These are phyloP conservation scores for Drosophila pachea DNA, from an alignment of 1,140 invertebrate species.

Conservation along the genomic window DNA sequence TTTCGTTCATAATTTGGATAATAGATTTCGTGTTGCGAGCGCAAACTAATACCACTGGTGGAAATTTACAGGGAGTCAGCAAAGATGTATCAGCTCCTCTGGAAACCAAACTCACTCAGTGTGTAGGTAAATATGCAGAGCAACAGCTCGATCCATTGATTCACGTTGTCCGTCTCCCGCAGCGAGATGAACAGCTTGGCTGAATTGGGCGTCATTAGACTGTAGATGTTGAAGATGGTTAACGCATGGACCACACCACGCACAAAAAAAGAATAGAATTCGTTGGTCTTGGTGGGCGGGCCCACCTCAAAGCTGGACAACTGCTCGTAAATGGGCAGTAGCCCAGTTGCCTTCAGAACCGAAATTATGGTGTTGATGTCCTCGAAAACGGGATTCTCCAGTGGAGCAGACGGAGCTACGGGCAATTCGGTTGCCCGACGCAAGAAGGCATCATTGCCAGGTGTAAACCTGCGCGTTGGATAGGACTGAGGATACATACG, in stretches of 20 bases:
- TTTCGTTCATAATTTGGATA: constrained; percentile 70
- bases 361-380: constrained; percentile 61
- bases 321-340: constrained; percentile 69
- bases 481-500: constrained; percentile 26
- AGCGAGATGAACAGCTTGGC: constrained; percentile 64
- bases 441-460: constrained; percentile 48
- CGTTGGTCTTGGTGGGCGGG: constrained; percentile 59
- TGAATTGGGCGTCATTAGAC: constrained; percentile 57
- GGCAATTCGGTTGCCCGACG: not conserved
- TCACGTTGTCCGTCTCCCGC: constrained; percentile 74
- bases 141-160: constrained; percentile 73
- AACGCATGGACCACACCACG: constrained; percentile 63
- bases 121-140: constrained; percentile 70
- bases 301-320: constrained; percentile 67
- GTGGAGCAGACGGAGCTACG: not conserved
- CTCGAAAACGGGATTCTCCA: constrained; percentile 50
- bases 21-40: constrained; percentile 62
- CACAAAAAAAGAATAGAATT: constrained; percentile 71
- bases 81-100: not conserved
- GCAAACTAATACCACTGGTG: constrained; percentile 60
- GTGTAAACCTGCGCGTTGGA: constrained; percentile 23
- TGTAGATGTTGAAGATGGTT: constrained; percentile 73
- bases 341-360: constrained; percentile 66
- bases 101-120: constrained; percentile 30
- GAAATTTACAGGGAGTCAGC: not conserved